Conservation (phyloP, 2,888 invertebrate species). For the Hybos culiciformis region DNA sequence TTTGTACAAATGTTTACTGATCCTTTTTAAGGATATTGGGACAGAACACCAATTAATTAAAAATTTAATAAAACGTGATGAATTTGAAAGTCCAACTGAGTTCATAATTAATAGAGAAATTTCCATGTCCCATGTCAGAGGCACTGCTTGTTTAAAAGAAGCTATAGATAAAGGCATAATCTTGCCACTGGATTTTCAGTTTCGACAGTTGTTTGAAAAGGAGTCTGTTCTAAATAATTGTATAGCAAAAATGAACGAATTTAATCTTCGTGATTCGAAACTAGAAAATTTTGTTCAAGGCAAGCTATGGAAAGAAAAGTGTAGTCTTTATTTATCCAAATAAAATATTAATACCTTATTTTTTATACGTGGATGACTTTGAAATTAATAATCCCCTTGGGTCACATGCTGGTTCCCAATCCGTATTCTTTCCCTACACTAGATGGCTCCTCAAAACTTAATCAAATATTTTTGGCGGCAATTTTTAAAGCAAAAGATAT, state of each 20-base stretch:
- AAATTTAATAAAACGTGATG: neutral
- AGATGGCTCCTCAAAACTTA: slow-evolving; percentile 1
- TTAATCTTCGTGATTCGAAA: neutral
- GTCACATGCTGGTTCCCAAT: neutral
- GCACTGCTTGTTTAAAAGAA: neutral
- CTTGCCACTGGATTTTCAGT: slow-evolving; percentile 1
- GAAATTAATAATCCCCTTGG: slow-evolving; percentile 1
- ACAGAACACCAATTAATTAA: neutral
- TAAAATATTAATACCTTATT: neutral
- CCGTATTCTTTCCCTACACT: slow-evolving; percentile 1
- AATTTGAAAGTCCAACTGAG: neutral
- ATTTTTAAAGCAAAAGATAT: slow-evolving; percentile 1
- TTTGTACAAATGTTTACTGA: neutral
- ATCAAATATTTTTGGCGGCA: slow-evolving; percentile 1
- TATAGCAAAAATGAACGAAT: neutral
- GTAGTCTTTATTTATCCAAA: neutral
- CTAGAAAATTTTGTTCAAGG: slow-evolving; percentile 6
- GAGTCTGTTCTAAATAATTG: slow-evolving; percentile 1
- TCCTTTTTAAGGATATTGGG: slow-evolving; percentile 4
- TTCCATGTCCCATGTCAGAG: neutral
- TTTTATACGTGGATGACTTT: too few relatives aligned
- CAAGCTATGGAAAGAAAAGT: slow-evolving; percentile 5
- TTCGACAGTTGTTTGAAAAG: too few relatives aligned
- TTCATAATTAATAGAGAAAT: slow-evolving; percentile 3
- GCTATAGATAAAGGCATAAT: slow-evolving; percentile 1